These are phyloP conservation scores for Trichonephila clavipes DNA, from an alignment of 1,140 invertebrate species.

Conservation along the genomic window DNA sequence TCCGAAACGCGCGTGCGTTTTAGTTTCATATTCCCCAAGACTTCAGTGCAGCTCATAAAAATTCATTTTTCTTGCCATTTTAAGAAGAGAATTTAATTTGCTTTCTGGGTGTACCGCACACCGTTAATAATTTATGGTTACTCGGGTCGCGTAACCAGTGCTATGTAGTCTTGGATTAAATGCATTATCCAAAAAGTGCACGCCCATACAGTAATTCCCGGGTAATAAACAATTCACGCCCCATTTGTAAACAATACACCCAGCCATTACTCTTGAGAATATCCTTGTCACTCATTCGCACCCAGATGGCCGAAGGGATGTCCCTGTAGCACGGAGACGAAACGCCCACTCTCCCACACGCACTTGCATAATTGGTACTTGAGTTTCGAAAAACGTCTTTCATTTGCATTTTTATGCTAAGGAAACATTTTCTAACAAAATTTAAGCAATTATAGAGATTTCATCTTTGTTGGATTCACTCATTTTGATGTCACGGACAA, in stretches of 20 bases:
- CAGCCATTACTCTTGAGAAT: neutral
- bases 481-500: no score
- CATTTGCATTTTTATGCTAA: no score
- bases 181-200: neutral
- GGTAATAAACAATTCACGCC: neutral
- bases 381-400: no score
- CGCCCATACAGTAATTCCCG: neutral
- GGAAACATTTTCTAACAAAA: no score
- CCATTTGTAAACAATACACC: neutral
- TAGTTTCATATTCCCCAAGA: no score
- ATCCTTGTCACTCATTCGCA: neutral
- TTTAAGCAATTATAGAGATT: no score
- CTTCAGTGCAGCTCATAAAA: neutral
- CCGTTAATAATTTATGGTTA: neutral
- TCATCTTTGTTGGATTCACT: no score
- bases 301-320: neutral
- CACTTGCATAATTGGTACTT: neutral
- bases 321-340: neutral
- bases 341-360: neutral
- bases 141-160: neutral
- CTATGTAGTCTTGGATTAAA: neutral
- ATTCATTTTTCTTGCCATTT: neutral
- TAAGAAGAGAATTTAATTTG: neutral
- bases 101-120: neutral
- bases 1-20: no score